Percentiles rank a stretch among this genome's conserved stretches.
Conservation (phyloP, 1,140 invertebrate species). For the Drosophila tristis region DNA sequence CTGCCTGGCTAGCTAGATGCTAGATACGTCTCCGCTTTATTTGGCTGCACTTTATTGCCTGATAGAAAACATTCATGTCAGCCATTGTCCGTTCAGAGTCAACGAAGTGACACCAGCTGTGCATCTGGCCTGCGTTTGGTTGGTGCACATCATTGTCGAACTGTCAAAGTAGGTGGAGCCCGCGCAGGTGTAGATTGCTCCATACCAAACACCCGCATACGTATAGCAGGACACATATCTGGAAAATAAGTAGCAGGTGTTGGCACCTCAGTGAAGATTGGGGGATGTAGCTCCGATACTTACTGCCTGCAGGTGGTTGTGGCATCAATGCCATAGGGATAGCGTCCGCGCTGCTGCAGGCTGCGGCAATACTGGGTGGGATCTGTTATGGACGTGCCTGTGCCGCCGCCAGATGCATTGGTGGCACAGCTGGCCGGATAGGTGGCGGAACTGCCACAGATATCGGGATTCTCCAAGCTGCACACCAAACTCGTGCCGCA, state of each 20-base stretch:
- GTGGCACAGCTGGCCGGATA: constrained; percentile 18
- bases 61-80: constrained; percentile 6
- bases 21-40: too few species aligned
- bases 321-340: constrained; percentile 41
- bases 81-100: background rate
- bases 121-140: constrained; percentile 37
- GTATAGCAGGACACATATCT: constrained; percentile 50
- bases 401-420: background rate
- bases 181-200: constrained; percentile 37
- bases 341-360: constrained; percentile 24
- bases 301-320: constrained; percentile 53
- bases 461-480: constrained; percentile 15
- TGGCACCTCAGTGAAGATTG: too few species aligned
- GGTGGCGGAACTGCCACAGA: constrained; percentile 22
- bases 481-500: constrained; percentile 39
- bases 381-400: constrained; percentile 13
- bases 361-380: constrained; percentile 35
- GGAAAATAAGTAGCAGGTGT: background rate
- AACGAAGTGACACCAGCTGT: constrained; percentile 17
- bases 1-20: too few species aligned
- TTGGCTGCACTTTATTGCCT: too few species aligned
- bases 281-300: background rate
- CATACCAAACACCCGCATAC: constrained; percentile 14
- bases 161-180: constrained; percentile 49
- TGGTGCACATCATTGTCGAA: constrained; percentile 18